Evolutionary conservation across 1,140 invertebrate species (phyloP).

Genomic region (Babylonia areolata): DNA sequence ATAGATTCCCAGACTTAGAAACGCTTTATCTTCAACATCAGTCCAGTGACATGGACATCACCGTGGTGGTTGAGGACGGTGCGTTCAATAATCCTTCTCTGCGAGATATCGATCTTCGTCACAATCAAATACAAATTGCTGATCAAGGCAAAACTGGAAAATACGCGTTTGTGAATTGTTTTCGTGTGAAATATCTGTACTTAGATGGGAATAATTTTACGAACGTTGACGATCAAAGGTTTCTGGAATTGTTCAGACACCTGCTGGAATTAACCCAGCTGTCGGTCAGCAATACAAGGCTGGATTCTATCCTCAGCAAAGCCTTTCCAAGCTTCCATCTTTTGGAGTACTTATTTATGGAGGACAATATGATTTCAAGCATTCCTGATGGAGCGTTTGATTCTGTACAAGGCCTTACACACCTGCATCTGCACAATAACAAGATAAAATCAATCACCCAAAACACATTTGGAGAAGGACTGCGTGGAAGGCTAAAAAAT

Average conservation of each 20-base stretch:
- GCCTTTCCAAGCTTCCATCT: neutral
- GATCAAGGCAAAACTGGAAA: neutral
- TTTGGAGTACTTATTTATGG: neutral
- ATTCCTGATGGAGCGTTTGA: neutral
- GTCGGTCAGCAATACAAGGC: neutral
- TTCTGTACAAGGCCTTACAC: neutral
- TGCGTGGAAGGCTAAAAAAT: neutral
- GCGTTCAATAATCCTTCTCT: neutral
- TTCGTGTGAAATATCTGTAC: neutral
- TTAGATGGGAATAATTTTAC: neutral
- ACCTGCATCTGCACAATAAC: neutral
- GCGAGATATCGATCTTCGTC: neutral
- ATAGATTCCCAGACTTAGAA: neutral
- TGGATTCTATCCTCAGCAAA: neutral
- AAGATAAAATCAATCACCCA: neutral
- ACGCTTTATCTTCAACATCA: neutral
- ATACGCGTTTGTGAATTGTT: neutral
- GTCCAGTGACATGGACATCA: neutral
- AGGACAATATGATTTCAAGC: neutral
- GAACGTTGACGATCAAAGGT: neutral
- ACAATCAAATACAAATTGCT: neutral
- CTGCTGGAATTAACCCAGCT: neutral
- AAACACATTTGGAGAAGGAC: neutral
- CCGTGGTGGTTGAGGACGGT: neutral
- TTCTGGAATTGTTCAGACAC: neutral